Conservation (phyloP, 2,797 vertebrate species). For the Notoglanidium macrostoma region DNA sequence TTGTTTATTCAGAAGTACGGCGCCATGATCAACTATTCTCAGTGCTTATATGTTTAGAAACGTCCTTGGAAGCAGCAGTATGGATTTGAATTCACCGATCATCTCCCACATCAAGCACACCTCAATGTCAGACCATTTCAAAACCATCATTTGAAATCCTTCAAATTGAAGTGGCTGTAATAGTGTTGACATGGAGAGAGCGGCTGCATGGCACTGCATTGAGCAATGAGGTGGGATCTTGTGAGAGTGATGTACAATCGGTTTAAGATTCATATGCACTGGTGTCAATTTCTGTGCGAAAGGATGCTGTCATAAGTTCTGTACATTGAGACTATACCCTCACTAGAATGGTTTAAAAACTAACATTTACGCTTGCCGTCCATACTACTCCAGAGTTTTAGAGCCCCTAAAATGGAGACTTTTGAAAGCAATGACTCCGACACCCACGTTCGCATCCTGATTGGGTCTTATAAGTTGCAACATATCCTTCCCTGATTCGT, state of each 20-base stretch:
- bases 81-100: background rate
- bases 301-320: background rate
- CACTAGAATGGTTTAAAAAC: no score
- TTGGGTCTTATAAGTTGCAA: no score
- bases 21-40: background rate
- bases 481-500: no score
- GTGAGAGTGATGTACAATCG: background rate
- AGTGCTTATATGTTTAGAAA: background rate
- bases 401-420: no score
- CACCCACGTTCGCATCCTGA: no score
- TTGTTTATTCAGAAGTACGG: no score
- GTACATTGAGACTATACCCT: background rate
- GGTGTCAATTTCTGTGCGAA: background rate
- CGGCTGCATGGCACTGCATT: background rate
- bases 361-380: no score
- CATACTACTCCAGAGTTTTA: no score
- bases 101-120: background rate
- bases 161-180: background rate
- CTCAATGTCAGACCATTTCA: background rate
- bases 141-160: background rate
- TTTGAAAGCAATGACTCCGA: no score
- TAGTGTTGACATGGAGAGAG: background rate
- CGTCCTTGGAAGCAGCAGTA: background rate
- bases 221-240: background rate
- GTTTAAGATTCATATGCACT: background rate